Base-by-base conservation (phyloP, 2,113 vertebrate genomes). In the Montifringilla adamsi region DNA sequence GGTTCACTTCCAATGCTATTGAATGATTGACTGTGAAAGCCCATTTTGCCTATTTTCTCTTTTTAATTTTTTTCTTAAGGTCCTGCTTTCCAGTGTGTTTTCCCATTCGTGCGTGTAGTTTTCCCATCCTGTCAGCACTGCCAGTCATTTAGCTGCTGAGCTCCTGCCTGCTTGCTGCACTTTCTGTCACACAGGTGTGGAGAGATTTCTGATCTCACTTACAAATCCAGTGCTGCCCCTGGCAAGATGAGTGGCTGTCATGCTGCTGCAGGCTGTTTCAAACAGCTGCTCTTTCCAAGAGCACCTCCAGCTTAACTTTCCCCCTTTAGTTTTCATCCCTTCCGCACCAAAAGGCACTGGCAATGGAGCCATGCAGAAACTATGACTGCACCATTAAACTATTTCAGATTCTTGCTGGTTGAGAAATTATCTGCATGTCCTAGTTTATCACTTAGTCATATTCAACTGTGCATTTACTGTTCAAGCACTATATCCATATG, bases 181-280 rank as follows among this genome's bases (percentile, higher is more conserved):
- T 76, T 76, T 77, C 84, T 95, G 94, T 86, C 92, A 93, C 63
- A 50, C 92, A 94, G 93, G 87, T 96, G 87, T 79, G 90, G 72
- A 96, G 78, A 96, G 77, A 87, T 89, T 91, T 97, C 90, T 93
- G 74, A 91, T 84, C 79, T 78, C 50, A 66, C n/a, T 95, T 31
- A 73, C 23, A 73, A 79, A 92, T 63, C 50, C 85, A 39, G 23
- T 20, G 64, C 67, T 89, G 50, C 35, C 72, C 30, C 84, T 76
- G 63, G 50, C 76, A 88, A 81, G 72, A 89, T 81, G 79, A 39
- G 73, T 75, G 89, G n/a, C 79, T 95, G 66, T 84, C 82, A 47
- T 2, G 35, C 74, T 94, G 80, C 76, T 67, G 89, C 78, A 58
- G 74, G 52, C 28, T 35, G 35, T 89, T 90, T 76, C 74, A 64